phyloP scores from a whole-genome alignment of 2,888 invertebrate species.

The Blera fallax region DNA sequence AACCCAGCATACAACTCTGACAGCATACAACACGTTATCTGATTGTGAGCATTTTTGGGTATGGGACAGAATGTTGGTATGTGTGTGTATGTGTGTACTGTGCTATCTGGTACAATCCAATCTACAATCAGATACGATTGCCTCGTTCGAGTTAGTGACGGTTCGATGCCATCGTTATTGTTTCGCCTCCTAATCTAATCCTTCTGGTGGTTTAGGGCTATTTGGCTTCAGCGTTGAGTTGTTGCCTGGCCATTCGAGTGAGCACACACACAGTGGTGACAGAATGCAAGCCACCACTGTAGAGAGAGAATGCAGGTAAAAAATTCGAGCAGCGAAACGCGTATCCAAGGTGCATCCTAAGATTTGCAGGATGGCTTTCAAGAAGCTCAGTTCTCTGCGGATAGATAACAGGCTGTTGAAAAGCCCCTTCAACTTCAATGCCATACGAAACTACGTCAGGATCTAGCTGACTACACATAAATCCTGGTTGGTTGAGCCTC shows the following conservation, averaged over 20 bases:
- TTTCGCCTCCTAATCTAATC: conserved; percentile 70
- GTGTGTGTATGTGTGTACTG: conserved; percentile 3
- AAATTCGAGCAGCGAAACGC: too few relatives aligned
- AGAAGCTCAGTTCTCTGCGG: too few relatives aligned
- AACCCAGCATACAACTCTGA: conserved; percentile 32
- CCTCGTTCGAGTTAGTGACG: conserved; percentile 71
- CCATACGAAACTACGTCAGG: too few relatives aligned
- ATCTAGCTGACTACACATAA: too few relatives aligned
- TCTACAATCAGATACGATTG: conserved; percentile 71
- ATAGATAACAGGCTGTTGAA: too few relatives aligned
- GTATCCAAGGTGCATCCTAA: too few relatives aligned
- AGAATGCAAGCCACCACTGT: neutral
- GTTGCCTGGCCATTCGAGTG: conserved; percentile 26
- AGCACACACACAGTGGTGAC: conserved; percentile 25
- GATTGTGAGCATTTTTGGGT: conserved; percentile 47
- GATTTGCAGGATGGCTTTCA: too few relatives aligned
- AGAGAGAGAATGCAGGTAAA: neutral
- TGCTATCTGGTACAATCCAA: conserved; percentile 45
- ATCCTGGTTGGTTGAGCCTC: too few relatives aligned
- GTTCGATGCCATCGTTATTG: conserved; percentile 72
- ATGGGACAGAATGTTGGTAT: neutral
- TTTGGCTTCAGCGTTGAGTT: conserved; percentile 62
- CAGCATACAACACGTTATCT: conserved; percentile 59
- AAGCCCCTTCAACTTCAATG: too few relatives aligned
- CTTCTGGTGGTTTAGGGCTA: conserved; percentile 67